phyloP scores from a whole-genome alignment of 1,140 invertebrate genomes.

The Apocrypta bakeri region DNA sequence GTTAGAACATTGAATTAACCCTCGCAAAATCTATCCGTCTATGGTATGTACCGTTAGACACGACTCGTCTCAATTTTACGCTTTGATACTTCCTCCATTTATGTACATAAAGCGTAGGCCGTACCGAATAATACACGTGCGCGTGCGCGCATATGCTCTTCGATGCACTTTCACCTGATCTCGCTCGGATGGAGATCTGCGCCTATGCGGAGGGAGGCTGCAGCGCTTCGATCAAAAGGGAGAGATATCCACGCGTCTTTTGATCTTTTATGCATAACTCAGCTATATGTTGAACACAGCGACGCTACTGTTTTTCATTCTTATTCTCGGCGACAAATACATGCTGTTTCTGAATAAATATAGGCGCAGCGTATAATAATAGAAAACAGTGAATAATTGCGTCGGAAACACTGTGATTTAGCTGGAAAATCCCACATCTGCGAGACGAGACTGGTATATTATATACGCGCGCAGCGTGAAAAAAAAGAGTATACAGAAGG shows the following conservation, averaged over 20 bases:
- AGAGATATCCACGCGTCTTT: background rate
- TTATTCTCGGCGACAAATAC: background rate
- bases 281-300: too few species aligned
- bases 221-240: background rate
- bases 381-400: background rate
- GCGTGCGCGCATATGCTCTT: background rate
- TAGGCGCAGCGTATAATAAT: too few species aligned
- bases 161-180: background rate
- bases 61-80: background rate
- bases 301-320: background rate
- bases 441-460: too few species aligned
- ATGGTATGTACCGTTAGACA: background rate
- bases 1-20: background rate
- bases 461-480: background rate
- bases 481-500: background rate
- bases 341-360: too few species aligned
- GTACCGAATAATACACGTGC: too few species aligned
- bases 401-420: background rate
- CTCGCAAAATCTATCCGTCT: background rate
- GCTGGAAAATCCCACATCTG: background rate
- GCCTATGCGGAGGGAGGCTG: background rate
- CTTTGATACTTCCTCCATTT: background rate
- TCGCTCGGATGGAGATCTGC: background rate
- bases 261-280: background rate
- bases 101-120: too few species aligned